Conservation (phyloP, 2,888 invertebrate genomes). For the Apodemia mormo region DNA sequence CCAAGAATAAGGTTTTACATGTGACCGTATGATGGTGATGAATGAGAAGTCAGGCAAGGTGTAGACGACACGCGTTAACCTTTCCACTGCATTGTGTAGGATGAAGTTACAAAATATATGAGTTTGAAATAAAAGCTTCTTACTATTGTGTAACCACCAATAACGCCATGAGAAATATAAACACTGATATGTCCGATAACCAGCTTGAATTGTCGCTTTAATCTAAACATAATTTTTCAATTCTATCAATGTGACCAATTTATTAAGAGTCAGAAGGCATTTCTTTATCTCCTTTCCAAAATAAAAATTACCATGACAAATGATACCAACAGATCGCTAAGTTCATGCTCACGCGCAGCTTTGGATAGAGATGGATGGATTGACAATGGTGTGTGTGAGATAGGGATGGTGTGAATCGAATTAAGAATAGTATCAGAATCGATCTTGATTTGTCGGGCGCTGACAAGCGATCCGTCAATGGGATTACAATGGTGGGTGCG, state of each 20-base stretch:
- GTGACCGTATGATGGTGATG: no score
- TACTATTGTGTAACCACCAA: neutral
- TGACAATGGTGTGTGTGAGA: conserved; percentile 41
- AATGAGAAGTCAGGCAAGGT: no score
- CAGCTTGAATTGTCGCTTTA: conserved; percentile 19
- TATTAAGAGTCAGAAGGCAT: conserved; percentile 62
- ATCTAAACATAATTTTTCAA: conserved; percentile 26
- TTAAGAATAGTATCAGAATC: conserved; percentile 70
- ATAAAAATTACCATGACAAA: conserved; percentile 67
- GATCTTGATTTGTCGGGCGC: conserved; percentile 74
- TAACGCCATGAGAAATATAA: conserved; percentile 19
- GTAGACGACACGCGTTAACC: no score
- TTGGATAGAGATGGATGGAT: conserved; percentile 40
- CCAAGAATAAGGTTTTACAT: no score
- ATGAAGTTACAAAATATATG: neutral
- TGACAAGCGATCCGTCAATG: conserved; percentile 71
- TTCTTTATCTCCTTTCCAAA: conserved; percentile 59
- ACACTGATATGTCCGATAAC: conserved; percentile 20
- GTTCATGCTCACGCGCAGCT: conserved; percentile 47
- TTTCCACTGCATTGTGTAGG: neutral
- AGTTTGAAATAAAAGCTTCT: conserved; percentile 6
- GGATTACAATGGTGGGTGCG: conserved; percentile 64
- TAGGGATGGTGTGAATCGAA: conserved; percentile 52
- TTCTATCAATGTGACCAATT: conserved; percentile 43
- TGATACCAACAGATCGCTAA: conserved; percentile 53